These are phyloP conservation scores for Cantharis lateralis DNA, from an alignment of 2,888 invertebrate species.

Conservation along the genomic window DNA sequence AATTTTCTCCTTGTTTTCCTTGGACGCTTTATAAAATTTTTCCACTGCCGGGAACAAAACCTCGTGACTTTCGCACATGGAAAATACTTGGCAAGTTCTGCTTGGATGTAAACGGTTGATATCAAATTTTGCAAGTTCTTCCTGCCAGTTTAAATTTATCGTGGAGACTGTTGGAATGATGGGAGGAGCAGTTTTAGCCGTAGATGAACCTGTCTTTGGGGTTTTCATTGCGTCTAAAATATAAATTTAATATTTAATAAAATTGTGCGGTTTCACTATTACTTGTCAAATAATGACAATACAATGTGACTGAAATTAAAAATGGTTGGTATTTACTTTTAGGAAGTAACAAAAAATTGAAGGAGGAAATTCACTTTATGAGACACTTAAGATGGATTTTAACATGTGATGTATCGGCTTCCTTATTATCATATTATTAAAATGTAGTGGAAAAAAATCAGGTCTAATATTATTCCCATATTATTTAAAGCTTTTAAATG, in stretches of 20 bases:
- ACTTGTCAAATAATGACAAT: not conserved
- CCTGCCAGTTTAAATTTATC: not conserved
- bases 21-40: conserved; percentile 10
- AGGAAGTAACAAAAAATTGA: not conserved
- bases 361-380: not conserved
- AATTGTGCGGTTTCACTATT: not conserved
- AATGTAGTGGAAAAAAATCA: not conserved
- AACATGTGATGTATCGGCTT: not conserved
- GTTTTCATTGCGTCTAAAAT: not conserved
- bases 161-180: not conserved
- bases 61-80: conserved; percentile 8
- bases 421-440: not conserved
- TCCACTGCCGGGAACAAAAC: not conserved
- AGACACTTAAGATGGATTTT: not conserved
- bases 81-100: conserved; percentile 10
- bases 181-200: not conserved
- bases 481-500: conserved; percentile 15
- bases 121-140: not conserved
- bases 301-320: too few relatives aligned
- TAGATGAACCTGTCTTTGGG: not conserved
- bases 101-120: not conserved
- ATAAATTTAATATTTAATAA: not conserved
- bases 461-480: not conserved
- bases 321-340: not conserved
- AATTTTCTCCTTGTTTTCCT: conserved; percentile 1